Conservation (phyloP, 2,797 vertebrate genomes). For the Aselliscus stoliczkanus region DNA sequence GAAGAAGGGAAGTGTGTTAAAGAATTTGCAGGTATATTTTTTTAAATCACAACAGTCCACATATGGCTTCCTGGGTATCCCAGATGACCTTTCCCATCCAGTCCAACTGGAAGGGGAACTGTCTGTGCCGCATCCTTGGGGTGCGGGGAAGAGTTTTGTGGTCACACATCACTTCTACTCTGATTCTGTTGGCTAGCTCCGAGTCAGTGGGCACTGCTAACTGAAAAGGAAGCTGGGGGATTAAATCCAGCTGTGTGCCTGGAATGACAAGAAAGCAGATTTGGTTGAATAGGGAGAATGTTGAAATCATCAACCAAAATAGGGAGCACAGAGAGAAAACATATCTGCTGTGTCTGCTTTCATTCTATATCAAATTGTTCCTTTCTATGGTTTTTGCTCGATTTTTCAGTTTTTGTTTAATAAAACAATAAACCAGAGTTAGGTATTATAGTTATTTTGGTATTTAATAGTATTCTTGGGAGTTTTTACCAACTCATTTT, state of each 20-base stretch:
- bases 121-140: rapidly evolving
- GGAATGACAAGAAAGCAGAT: neutral
- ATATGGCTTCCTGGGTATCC: neutral
- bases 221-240: neutral
- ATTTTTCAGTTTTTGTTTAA: conserved; percentile 31
- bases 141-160: neutral
- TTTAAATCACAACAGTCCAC: neutral
- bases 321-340: neutral
- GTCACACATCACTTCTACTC: neutral
- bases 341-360: neutral
- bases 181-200: neutral
- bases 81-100: neutral
- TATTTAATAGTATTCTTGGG: conserved; percentile 49
- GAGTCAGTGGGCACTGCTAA: neutral
- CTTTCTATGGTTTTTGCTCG: neutral
- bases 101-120: neutral
- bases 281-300: neutral
- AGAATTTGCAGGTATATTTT: neutral
- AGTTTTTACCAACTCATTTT: conserved; percentile 47
- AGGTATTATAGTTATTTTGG: conserved; percentile 28
- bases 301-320: neutral
- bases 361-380: neutral
- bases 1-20: neutral
- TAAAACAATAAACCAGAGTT: conserved; percentile 41
- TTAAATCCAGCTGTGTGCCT: neutral